These are phyloP conservation scores for Varecia variegata DNA, from an alignment of 2,797 vertebrate genomes.

Conservation along the genomic window DNA sequence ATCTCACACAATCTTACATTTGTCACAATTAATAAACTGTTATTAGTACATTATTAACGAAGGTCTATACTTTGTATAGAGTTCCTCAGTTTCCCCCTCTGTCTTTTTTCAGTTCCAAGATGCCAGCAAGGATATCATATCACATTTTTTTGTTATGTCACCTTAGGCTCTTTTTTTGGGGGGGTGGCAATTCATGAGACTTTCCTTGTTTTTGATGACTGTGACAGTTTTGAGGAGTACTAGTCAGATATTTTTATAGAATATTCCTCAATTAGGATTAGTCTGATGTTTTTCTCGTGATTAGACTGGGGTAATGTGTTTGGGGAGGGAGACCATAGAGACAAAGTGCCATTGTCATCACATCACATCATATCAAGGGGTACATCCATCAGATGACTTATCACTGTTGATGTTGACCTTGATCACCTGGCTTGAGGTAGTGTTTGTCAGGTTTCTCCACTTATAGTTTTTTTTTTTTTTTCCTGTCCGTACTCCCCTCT, in stretches of 20 bases:
- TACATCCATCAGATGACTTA: neutral
- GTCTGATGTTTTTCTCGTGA: neutral
- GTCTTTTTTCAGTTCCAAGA: neutral
- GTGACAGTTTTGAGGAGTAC: neutral
- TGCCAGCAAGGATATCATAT: neutral
- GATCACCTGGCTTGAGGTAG: neutral
- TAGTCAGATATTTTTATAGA: neutral
- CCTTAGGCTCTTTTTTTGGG: neutral
- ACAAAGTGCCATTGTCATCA: neutral
- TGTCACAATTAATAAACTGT: neutral
- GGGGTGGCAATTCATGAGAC: neutral
- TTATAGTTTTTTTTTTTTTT: neutral
- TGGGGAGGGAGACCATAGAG: neutral
- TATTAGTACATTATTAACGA: neutral
- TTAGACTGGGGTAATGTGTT: neutral
- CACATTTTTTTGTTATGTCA: neutral
- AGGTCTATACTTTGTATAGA: neutral
- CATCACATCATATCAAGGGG: neutral
- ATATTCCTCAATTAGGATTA: neutral
- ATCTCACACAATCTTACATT: too few species aligned
- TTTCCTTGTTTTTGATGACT: neutral
- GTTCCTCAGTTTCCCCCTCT: neutral
- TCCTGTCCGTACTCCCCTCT: neutral
- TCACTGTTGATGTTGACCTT: neutral
- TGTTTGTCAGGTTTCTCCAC: neutral